Conservation (phyloP, 2,888 invertebrate genomes). For the Siphlonurus alternatus region DNA sequence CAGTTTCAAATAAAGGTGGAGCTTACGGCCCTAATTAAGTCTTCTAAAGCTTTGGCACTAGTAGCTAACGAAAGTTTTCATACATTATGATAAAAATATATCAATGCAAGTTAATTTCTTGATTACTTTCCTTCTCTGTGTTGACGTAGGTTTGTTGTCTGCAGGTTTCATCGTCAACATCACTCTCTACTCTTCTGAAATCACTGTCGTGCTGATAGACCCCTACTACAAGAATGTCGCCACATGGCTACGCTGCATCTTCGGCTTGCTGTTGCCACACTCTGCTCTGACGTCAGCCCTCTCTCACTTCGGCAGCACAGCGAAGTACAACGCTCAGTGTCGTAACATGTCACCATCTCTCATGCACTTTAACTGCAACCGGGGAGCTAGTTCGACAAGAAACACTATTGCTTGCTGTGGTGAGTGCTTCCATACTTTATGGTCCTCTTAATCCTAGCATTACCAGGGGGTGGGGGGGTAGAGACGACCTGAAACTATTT, state of each 20-base stretch:
- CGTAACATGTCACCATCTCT: constrained; percentile 9
- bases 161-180: constrained; percentile 12
- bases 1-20: too few species aligned
- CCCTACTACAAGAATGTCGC: constrained; percentile 8
- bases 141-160: too few species aligned
- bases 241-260: constrained; percentile 3
- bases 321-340: constrained; percentile 13
- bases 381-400: constrained; percentile 4
- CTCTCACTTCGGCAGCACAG: constrained; percentile 11
- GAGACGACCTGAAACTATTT: too few species aligned
- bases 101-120: too few species aligned
- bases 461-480: too few species aligned
- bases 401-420: constrained; percentile 5
- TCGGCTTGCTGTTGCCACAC: constrained; percentile 12
- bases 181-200: constrained; percentile 11
- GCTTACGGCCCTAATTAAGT: too few species aligned
- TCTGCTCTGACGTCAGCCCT: constrained; percentile 12
- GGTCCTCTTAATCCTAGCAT: too few species aligned
- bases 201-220: constrained; percentile 1
- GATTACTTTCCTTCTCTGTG: too few species aligned
- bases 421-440: too few species aligned
- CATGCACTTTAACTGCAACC: constrained; percentile 11
- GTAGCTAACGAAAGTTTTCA: too few species aligned
- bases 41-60: too few species aligned
- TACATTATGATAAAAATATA: too few species aligned